Base-by-base conservation (phyloP, 2,888 invertebrate species). In the Synergus gifuensis region DNA sequence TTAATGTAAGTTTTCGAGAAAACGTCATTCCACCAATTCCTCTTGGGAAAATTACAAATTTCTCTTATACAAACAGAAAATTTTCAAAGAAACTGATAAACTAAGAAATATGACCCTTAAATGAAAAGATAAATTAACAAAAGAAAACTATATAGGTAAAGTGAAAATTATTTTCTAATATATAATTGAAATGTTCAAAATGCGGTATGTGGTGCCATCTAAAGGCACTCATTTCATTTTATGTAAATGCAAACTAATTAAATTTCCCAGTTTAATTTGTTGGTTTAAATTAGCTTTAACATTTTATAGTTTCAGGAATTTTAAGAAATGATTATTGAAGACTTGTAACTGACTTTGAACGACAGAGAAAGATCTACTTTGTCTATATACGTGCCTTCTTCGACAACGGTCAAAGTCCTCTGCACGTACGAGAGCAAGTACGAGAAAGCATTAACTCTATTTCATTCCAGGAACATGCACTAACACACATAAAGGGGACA, bases 381-480 rank as follows among this genome's bases (percentile, higher is more conserved):
- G 67, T 69, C 67, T 16, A 49, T 66, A 49, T 66, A 44, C 42
- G n/a, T 66, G 66, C 66, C 66, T 44, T 66, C 66, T 66, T 66
- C n/a, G 64, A 64, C 66, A 42, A 42, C 40, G 42, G 42, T 42
- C 66, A 66, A 66, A 66, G 66, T 66, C 66, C 66, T 66, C 42
- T 69, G 44, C 67, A 69, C 46, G 46, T 69, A 69, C 28, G 46
- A 69, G 67, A 14, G 28, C n/a, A 64, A 42, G n/a, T 64, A 64
- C n/a, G 40, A 40, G 64, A 64, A 42, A n/a, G 42, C 67, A 64
- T 40, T 64, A 64, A 64, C 64, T 64, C 16, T 42, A 69, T 69
- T 69, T 69, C 67, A 69, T 69, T 69, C 67, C 46, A 67, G 22
- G 67, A 67, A 69, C 44, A 69, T 22, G 28, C 67, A 69, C 67